Percentiles rank a stretch among this genome's conserved stretches.
Evolutionary conservation across 2,888 invertebrate species (phyloP).

Genomic region (Icerya purchasi): DNA sequence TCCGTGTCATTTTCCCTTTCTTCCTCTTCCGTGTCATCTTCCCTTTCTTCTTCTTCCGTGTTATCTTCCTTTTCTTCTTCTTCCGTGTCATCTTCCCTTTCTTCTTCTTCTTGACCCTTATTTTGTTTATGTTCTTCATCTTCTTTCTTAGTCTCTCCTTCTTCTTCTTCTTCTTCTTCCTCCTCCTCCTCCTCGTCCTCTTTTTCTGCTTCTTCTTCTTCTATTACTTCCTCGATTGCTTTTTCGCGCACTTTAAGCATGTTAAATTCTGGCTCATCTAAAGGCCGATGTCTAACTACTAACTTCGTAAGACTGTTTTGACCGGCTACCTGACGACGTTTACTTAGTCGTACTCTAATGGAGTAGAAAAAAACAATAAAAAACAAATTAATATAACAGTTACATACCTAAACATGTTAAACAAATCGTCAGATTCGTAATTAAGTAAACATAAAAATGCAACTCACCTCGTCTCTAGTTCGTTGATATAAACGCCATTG

Average conservation of each 20-base stretch:
- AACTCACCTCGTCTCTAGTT: slow-evolving; percentile 54
- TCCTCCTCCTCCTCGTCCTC: not conserved
- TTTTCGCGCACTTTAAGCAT: slow-evolving; percentile 70
- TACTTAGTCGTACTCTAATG: slow-evolving; percentile 67
- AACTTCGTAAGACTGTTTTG: slow-evolving; percentile 51
- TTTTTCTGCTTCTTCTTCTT: not conserved
- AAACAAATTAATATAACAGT: slow-evolving; percentile 5
- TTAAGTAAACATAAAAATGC: too few species aligned
- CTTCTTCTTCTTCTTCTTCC: not conserved
- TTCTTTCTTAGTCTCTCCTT: not conserved
- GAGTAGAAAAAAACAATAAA: slow-evolving; percentile 8
- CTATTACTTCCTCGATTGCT: slow-evolving; percentile 41
- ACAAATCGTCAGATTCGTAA: too few species aligned
- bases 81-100: not conserved
- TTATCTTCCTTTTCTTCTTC: not conserved
- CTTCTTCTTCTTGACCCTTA: not conserved
- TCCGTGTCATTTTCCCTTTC: not conserved
- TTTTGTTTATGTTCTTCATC: not conserved
- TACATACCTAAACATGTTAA: not conserved
- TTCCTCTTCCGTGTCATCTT: not conserved
- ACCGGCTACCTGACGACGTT: slow-evolving; percentile 60
- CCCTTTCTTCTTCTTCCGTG: not conserved
- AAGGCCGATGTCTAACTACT: slow-evolving; percentile 71
- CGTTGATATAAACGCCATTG: slow-evolving; percentile 83
- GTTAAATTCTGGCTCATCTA: slow-evolving; percentile 62